Percentiles rank a stretch among this genome's conserved stretches.
Conservation (phyloP, 2,797 vertebrate species). For the Hozukius guyotensis region DNA sequence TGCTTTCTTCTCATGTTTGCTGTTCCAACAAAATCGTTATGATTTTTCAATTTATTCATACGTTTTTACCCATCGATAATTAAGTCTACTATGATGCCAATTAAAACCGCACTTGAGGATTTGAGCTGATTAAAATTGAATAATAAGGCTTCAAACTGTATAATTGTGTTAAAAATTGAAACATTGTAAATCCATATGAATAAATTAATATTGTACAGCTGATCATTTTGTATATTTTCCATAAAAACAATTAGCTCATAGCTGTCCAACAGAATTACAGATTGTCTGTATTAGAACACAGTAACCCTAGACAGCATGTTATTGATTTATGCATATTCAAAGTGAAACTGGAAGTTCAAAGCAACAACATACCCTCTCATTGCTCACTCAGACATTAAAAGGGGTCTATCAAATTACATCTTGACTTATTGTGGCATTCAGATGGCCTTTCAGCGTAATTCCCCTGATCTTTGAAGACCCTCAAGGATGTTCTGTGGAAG, state of each 20-base stretch:
- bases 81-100: background rate
- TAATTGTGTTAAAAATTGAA: background rate
- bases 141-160: background rate
- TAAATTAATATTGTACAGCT: background rate
- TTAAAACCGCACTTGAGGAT: background rate
- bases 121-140: background rate
- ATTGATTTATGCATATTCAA: conserved; percentile 33
- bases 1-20: background rate
- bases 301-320: background rate
- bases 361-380: conserved; percentile 1
- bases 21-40: background rate
- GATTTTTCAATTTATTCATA: background rate
- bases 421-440: conserved; percentile 54
- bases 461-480: conserved; percentile 27
- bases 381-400: conserved; percentile 27
- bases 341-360: conserved; percentile 23
- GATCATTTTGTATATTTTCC: background rate
- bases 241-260: background rate
- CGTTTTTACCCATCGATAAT: background rate
- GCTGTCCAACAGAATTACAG: background rate
- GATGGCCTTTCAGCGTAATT: conserved; percentile 49
- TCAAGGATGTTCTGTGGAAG: conserved; percentile 43
- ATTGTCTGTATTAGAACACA: background rate
- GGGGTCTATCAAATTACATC: conserved; percentile 41
- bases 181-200: background rate